Evolutionary conservation across 2,888 invertebrate genomes (phyloP), one percentile per base, ranked within the genome.

Genomic region (Parascotia fuliginaria): DNA sequence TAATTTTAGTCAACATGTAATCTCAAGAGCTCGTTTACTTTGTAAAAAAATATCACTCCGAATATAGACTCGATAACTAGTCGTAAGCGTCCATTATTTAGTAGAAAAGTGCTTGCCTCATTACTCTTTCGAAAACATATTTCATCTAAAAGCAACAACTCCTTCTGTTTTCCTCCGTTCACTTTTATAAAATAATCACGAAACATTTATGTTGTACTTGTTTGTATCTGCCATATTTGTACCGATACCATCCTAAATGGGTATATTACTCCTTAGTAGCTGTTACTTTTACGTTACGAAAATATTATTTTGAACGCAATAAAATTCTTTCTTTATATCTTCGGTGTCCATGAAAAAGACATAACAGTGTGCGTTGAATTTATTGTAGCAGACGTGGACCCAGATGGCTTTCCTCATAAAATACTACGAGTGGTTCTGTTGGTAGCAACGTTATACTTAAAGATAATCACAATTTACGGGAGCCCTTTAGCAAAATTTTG

Each of bases 401-500:
- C 91, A 91, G 90, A 90, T 91, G 91, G 87, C 89, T 87, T 80
- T 79, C 67, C 88, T 87, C 91, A 85, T 91, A 91, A 91, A 91
- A 91, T 88, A 89, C 83, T 78, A 83, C 77, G 84, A 90, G 89
- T 87, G 87, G 85, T 81, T 83, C 83, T 85, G 83, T 81, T 83
- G 80, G 82, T 85, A 84, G 77, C 83, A 79, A 78, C 79, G 81
- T 75, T 81, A 77, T 88, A 88, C 89, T 91, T 86, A 87, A 87
- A 89, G 88, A 88, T 92, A 91, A 92, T 91, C 89, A 89, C 85
- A 88, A 92, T 91, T 92, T 92, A 91, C 90, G 81, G 82, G 76
- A 75, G 79, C 80, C 85, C 79, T 83, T 81, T 77, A 70, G 66
- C 65, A 64, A 74, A 81, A 78, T 82, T 87, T 78, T 73, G 76